Evolutionary conservation across 2,888 invertebrate species (phyloP).

Genomic region (Dasysyrphus albostriatus): DNA sequence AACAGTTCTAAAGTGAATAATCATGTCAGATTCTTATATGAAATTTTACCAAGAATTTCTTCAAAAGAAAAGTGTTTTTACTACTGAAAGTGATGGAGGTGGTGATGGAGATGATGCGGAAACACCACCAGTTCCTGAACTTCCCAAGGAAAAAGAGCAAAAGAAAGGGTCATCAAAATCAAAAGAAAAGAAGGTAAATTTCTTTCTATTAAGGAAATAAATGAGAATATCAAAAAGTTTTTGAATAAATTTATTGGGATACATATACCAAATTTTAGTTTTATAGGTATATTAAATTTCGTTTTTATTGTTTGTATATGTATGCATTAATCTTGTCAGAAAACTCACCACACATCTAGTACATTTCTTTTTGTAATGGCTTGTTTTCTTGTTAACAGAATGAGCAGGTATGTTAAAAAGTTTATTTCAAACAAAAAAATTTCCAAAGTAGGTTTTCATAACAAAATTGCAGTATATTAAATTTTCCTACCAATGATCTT

Average conservation of each 20-base stretch:
- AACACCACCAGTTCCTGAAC: neutral
- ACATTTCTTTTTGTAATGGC: neutral
- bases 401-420: conserved; percentile 23
- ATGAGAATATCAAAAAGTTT: neutral
- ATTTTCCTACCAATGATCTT: too few species aligned
- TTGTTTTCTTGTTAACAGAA: neutral
- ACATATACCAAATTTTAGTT: neutral
- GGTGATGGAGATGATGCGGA: conserved; percentile 3
- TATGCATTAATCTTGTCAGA: conserved; percentile 39
- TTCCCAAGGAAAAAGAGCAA: neutral
- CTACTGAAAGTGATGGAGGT: neutral
- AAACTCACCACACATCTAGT: conserved; percentile 47
- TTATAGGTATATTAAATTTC: neutral
- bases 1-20: conserved; percentile 12
- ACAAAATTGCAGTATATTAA: too few species aligned
- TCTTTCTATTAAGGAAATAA: neutral
- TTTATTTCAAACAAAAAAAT: too few species aligned
- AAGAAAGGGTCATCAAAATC: conserved; percentile 1
- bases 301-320: conserved; percentile 1
- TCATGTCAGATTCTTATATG: conserved; percentile 77
- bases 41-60: conserved; percentile 79
- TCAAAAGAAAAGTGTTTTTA: conserved; percentile 74
- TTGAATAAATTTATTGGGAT: neutral
- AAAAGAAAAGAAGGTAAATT: neutral
- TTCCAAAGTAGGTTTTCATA: too few species aligned